These are phyloP conservation scores for Bactericera cockerelli DNA, from an alignment of 1,140 invertebrate genomes.

Conservation along the genomic window DNA sequence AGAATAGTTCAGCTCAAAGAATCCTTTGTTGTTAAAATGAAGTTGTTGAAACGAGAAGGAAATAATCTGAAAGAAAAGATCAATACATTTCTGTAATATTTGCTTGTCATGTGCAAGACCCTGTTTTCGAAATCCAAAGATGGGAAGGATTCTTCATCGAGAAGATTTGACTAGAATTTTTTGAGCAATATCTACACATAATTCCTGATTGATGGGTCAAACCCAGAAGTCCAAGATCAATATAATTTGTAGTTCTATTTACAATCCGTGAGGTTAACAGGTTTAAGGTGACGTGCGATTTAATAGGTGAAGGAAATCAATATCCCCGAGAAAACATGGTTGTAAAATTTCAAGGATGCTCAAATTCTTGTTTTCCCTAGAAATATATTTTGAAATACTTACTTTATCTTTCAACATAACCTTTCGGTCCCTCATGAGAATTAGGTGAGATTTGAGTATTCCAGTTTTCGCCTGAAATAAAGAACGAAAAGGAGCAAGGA, in stretches of 20 bases:
- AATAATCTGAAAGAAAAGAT: background rate
- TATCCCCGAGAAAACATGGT: background rate
- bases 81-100: background rate
- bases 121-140: background rate
- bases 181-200: no score
- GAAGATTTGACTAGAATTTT: no score
- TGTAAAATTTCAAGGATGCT: background rate
- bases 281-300: background rate
- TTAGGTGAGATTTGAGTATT: background rate
- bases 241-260: background rate
- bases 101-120: background rate
- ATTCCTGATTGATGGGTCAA: background rate
- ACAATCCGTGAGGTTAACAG: background rate
- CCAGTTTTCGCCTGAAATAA: background rate
- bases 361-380: background rate
- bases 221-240: background rate
- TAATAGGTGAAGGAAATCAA: background rate
- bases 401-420: background rate
- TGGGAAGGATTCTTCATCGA: background rate
- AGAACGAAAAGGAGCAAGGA: background rate
- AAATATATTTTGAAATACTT: background rate
- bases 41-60: background rate
- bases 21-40: background rate
- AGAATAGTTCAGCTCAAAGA: background rate
- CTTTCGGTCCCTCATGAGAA: background rate